Percentiles rank a stretch among this genome's conserved stretches.
Evolutionary conservation across 2,113 vertebrate species (phyloP).

Genomic region (Solea senegalensis): DNA sequence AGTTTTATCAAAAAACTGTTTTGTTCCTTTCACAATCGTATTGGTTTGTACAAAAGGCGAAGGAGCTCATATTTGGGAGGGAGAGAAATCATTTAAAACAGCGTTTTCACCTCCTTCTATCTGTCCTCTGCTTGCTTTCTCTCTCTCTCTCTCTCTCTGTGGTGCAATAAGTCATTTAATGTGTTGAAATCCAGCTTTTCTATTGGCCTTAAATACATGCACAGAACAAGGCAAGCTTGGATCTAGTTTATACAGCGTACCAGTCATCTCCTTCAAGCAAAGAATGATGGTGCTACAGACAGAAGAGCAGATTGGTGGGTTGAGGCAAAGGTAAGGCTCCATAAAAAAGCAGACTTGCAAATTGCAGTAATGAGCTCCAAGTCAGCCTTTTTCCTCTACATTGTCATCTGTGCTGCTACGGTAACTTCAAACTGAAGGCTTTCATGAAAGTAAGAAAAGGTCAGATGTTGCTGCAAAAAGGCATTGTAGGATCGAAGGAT

Average conservation of each 20-base stretch:
- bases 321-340: background rate
- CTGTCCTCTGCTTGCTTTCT: background rate
- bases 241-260: slow-evolving; percentile 22
- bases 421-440: too few species aligned
- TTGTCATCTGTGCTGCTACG: background rate
- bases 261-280: slow-evolving; percentile 27
- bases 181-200: slow-evolving; percentile 42
- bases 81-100: slow-evolving; percentile 14
- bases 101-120: background rate
- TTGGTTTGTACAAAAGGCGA: background rate
- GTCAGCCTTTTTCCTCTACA: too few species aligned
- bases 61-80: slow-evolving; percentile 1
- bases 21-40: background rate
- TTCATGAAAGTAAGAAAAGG: slow-evolving; percentile 7
- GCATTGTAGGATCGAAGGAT: slow-evolving; percentile 25
- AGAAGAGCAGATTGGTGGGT: background rate
- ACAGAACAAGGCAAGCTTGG: slow-evolving; percentile 4
- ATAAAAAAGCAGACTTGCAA: too few species aligned
- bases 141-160: slow-evolving; percentile 18
- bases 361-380: too few species aligned
- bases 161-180: slow-evolving; percentile 59
- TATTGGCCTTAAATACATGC: slow-evolving; percentile 17
- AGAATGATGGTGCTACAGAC: background rate
- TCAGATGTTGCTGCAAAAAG: slow-evolving; percentile 17
- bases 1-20: background rate